A percentile compares a stretch with the other conserved stretches of the same genome.
These are phyloP conservation scores for Todiramphus chloris DNA, from an alignment of 2,113 vertebrate genomes.

Conservation along the genomic window DNA sequence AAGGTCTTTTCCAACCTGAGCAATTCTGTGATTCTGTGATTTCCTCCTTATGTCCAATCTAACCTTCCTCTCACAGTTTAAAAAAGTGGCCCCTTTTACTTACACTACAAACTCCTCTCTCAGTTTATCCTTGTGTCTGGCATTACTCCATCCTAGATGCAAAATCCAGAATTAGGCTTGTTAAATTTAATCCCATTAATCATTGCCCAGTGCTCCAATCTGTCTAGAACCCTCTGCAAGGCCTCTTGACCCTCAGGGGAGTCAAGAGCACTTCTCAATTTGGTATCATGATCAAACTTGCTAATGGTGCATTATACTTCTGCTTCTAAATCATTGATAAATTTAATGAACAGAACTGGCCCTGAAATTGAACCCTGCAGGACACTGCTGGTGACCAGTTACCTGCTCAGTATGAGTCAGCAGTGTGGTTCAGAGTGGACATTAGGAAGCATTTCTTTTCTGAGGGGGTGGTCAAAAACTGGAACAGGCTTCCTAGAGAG, in stretches of 20 bases:
- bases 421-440: too few relatives aligned
- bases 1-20: too few relatives aligned
- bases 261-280: neutral
- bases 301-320: too few relatives aligned
- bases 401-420: too few relatives aligned
- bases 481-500: neutral
- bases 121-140: accelerated
- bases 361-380: neutral
- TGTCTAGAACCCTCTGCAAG: neutral
- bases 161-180: neutral
- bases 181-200: neutral
- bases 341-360: neutral
- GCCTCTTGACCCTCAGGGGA: neutral
- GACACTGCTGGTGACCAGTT: neutral
- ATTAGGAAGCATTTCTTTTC: neutral
- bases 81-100: neutral
- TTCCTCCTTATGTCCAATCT: neutral
- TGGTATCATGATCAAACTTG: neutral
- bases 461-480: neutral
- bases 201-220: neutral
- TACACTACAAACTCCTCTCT: neutral
- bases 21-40: too few relatives aligned
- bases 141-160: too few relatives aligned
- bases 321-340: too few relatives aligned
- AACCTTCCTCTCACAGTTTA: neutral